These are phyloP conservation scores for Nothura maculosa DNA, from an alignment of 2,797 vertebrate species.

Conservation along the genomic window DNA sequence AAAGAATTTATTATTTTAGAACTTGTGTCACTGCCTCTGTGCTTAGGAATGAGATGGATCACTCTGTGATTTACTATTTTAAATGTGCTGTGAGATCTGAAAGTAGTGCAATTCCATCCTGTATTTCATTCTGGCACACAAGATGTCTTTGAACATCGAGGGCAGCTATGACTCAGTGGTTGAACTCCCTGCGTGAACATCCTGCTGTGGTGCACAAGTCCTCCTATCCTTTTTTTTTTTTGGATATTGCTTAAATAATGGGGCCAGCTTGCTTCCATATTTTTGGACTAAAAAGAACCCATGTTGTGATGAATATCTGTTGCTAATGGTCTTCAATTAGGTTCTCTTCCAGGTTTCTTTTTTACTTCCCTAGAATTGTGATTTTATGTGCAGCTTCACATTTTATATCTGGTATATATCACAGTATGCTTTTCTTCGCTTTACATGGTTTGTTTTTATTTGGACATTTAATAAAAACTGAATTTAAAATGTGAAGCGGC, in stretches of 20 bases:
- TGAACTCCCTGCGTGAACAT: background rate
- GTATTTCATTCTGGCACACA: background rate
- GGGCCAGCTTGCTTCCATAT: background rate
- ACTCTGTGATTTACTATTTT: background rate
- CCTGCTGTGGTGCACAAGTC: background rate
- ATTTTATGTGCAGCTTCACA: background rate
- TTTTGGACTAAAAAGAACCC: background rate
- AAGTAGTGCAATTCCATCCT: background rate
- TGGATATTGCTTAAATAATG: background rate
- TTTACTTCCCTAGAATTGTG: background rate
- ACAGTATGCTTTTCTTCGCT: background rate
- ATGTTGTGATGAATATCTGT: background rate
- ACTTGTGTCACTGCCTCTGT: fast-evolving
- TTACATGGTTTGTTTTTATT: background rate
- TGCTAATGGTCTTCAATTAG: background rate
- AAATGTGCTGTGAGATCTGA: background rate
- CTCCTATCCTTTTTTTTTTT: background rate
- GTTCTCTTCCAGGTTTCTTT: background rate
- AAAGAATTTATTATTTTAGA: background rate
- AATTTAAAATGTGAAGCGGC: background rate
- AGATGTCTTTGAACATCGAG: background rate
- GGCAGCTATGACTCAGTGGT: background rate
- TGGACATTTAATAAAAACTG: background rate
- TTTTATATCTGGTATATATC: background rate
- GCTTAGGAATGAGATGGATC: background rate